These are phyloP conservation scores for Azorinus chamasolen DNA, from an alignment of 2,888 invertebrate species.

Conservation along the genomic window DNA sequence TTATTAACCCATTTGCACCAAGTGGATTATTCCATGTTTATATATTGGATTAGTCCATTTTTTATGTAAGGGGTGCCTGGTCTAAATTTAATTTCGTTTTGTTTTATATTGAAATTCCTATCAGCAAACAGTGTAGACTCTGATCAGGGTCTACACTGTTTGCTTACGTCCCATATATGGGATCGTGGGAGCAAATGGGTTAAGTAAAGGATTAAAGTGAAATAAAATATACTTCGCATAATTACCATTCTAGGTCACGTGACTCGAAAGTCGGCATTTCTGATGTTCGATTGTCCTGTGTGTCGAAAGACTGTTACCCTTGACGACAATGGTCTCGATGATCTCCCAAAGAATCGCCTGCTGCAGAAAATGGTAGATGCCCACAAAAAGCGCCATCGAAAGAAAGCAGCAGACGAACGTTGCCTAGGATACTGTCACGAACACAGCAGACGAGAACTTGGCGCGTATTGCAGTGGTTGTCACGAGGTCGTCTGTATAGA, in stretches of 20 bases:
- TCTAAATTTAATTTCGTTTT: too few species aligned
- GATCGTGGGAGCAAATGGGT: too few species aligned
- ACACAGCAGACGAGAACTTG: slow-evolving; percentile 38
- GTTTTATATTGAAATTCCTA: too few species aligned
- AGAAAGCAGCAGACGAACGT: slow-evolving; percentile 1
- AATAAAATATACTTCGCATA: too few species aligned
- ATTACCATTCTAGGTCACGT: slow-evolving; percentile 28
- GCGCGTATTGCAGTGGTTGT: slow-evolving; percentile 45
- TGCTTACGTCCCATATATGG: too few species aligned
- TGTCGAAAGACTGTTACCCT: slow-evolving; percentile 36
- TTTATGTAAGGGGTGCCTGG: too few species aligned
- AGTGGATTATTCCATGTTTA: too few species aligned
- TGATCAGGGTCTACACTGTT: too few species aligned
- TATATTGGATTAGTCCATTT: too few species aligned
- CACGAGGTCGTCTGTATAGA: slow-evolving; percentile 43
- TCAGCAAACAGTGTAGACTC: too few species aligned
- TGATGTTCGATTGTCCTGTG: slow-evolving; percentile 47
- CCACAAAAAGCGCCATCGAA: neutral
- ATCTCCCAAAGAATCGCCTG: slow-evolving; percentile 39
- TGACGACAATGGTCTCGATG: slow-evolving; percentile 28
- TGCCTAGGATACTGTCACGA: slow-evolving; percentile 9
- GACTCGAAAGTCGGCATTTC: slow-evolving; percentile 19
- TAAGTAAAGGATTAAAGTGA: too few species aligned
- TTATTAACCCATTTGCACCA: too few species aligned
- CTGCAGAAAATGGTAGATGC: slow-evolving; percentile 35